phyloP scores from a whole-genome alignment of 1,140 invertebrate genomes.

The Popillia japonica region DNA sequence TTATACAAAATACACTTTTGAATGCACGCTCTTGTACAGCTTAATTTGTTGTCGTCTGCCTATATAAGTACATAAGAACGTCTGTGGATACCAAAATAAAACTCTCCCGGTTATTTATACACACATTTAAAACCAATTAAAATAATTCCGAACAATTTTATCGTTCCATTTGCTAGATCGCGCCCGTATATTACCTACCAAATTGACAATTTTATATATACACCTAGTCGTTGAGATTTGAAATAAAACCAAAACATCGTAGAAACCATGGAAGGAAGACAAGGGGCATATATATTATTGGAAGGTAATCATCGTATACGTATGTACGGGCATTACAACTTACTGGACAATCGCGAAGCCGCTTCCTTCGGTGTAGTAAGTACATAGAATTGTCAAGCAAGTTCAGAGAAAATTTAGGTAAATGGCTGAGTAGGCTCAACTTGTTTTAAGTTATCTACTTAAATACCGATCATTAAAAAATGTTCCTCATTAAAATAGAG shows the following conservation, averaged over 20 bases:
- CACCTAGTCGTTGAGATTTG: not conserved
- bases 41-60: slow-evolving; percentile 24
- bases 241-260: slow-evolving; percentile 26
- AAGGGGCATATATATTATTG: slow-evolving; percentile 5
- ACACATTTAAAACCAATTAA: slow-evolving; percentile 35
- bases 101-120: not conserved
- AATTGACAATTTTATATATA: slow-evolving; percentile 33
- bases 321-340: slow-evolving; percentile 40
- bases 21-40: not conserved
- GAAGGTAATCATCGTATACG: not conserved
- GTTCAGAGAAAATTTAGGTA: no score
- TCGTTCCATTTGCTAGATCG: slow-evolving; percentile 15
- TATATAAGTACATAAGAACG: not conserved
- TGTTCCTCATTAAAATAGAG: no score
- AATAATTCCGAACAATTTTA: slow-evolving; percentile 34
- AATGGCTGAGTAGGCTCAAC: no score
- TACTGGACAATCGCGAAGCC: slow-evolving; percentile 42
- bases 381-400: not conserved
- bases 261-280: slow-evolving; percentile 1
- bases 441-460: no score
- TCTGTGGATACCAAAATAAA: slow-evolving; percentile 3
- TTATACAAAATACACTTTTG: not conserved
- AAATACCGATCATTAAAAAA: no score
- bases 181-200: slow-evolving; percentile 25
- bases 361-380: slow-evolving; percentile 43